Evolutionary conservation across 1,140 invertebrate genomes (phyloP), one percentile per base, ranked within the genome.

Genomic region (Sitodiplosis mosellana): DNA sequence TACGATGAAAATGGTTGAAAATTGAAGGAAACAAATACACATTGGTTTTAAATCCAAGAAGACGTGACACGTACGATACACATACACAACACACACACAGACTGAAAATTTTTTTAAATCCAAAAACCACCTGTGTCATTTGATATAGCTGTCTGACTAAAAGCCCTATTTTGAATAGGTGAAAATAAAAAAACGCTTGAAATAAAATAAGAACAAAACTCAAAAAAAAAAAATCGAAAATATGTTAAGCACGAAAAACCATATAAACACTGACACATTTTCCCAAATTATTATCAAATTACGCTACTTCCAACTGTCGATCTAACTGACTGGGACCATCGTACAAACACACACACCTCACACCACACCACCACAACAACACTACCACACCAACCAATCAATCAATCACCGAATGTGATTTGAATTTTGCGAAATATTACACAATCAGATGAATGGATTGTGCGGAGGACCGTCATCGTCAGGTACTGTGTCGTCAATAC

Each of bases 391-490:
- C 27, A 5, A 27, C 27, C n/a, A n/a, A 27, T 10, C 27, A 27
- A 27, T 27, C 27, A 27, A 27, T 27, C 27, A 27, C 3, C 27
- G 3, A 5, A 21, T 34, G 45, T 46, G 12, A 20, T 17, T 46
- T 15, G 38, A 40, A 40, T n/a, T n/a, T n/a, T 15, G 38, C 38
- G 38, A 40, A 27, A 45, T 22, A 17, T 20, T n/a, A 8, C 19
- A 6, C 19, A 17, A 47, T 22, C 79, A 85, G 81, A 81, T 83
- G 70, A 83, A 85, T 72, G 81, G 80, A 67, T 74, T 80, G 67
- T 80, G 77, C 70, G 67, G 67, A 52, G 67, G 67, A 52, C 17
- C 17, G 18, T 6, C 38, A 19, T 12, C 41, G 11, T 20, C 41
- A 17, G 68, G 67, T 43, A 56, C 54, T 14, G 40, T 41, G 43